Evolutionary conservation across 2,797 vertebrate genomes (phyloP).

Genomic region (Cottoperca gobio): DNA sequence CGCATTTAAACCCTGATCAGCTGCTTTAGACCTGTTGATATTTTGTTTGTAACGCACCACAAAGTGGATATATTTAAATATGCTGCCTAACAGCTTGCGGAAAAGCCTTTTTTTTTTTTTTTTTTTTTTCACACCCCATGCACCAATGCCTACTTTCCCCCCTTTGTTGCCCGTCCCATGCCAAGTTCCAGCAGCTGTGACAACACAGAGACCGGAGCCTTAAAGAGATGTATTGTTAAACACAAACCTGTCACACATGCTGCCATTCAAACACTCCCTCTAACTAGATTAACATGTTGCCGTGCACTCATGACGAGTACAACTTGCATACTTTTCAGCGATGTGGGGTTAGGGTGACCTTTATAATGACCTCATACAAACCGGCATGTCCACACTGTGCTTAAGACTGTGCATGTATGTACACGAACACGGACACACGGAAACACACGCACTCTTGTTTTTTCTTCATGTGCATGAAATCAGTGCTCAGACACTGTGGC

Average conservation of each 20-base stretch:
- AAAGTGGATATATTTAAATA: conserved; percentile 7
- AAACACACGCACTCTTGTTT: background rate
- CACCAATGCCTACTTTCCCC: conserved; percentile 51
- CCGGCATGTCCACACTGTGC: conserved; percentile 56
- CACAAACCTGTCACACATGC: conserved; percentile 61
- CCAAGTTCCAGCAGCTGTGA: conserved; percentile 78
- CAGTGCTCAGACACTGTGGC: conserved; percentile 75
- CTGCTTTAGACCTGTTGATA: conserved; percentile 3
- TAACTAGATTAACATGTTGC: conserved; percentile 75
- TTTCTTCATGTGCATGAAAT: conserved; percentile 73
- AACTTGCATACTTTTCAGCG: conserved; percentile 50
- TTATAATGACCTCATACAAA: conserved; percentile 63
- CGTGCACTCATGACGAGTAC: conserved; percentile 43
- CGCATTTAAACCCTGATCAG: conserved; percentile 20
- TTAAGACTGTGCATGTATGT: conserved; percentile 3
- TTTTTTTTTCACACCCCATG: conserved; percentile 31
- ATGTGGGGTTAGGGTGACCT: conserved; percentile 23
- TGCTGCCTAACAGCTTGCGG: conserved; percentile 27
- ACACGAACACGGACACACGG: background rate
- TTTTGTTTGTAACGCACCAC: background rate
- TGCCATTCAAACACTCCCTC: conserved; percentile 66
- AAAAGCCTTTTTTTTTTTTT: conserved; percentile 41
- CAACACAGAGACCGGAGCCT: conserved; percentile 67
- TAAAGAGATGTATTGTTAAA: conserved; percentile 78
- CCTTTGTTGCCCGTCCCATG: conserved; percentile 57